Evolutionary conservation across 2,888 invertebrate genomes (phyloP), one percentile per base, ranked within the genome.

Genomic region (Heliconius ismenius): DNA sequence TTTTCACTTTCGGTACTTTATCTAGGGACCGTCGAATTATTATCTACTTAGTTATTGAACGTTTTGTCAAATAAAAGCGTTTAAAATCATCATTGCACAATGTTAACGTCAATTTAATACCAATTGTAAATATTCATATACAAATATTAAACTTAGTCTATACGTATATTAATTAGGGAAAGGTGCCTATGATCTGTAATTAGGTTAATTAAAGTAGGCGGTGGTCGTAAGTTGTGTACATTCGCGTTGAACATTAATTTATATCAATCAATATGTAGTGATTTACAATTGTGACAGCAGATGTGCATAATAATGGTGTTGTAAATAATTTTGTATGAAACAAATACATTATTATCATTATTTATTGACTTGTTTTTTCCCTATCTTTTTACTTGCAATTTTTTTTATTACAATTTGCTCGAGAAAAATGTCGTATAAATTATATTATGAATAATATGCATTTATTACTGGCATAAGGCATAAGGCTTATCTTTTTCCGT

Each of bases 281-380:
- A 91, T 91, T 92, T 90, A 89, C 91, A 93, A 63, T 73, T 73
- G 43, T 92, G 92, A 91, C 89, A 90, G 89, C 88, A 86, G 87
- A 89, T 91, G 91, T 91, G 91, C 92, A 93, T 92, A 92, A 91
- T 92, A 90, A 88, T 87, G 86, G 88, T 89, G 58, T 70, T 70
- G 93, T 93, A 93, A 92, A 94, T 93, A 92, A 91, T 93, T 93
- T 93, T 83, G 81, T 83, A 83, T 82, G 82, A 82, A 90, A 89
- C 87, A 91, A 91, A 92, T 92, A 92, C 89, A 93, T 90, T 88
- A 89, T 89, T 92, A 91, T 92, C 90, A 90, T 91, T 92, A 92
- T 92, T 91, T 92, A 90, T 82, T 75, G 81, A 69, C 62, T 84
- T 85, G 86, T 86, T 87, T 91, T 82, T 85, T 87, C 84, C 39